Evolutionary conservation across 2,113 vertebrate species (phyloP).

Genomic region (Lophura nycthemera): DNA sequence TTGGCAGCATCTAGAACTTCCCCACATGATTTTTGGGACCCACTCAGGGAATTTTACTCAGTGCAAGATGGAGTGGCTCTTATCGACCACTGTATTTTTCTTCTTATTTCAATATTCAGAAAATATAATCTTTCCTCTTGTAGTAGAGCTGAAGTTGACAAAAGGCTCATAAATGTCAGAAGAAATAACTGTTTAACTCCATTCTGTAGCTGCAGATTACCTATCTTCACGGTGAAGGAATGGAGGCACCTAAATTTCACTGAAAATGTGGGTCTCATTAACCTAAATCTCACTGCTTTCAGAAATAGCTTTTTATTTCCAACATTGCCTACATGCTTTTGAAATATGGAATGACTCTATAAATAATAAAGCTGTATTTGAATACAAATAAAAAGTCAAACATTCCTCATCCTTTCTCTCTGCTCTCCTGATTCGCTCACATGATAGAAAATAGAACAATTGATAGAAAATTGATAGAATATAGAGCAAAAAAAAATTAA

Average conservation of each 20-base stretch:
- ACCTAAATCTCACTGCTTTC: not conserved
- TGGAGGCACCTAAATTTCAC: not conserved
- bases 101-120: slow-evolving; percentile 1
- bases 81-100: not conserved
- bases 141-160: not conserved
- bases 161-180: not conserved
- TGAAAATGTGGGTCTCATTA: not conserved
- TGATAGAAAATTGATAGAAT: not conserved
- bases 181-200: not conserved
- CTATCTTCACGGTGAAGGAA: not conserved
- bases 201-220: not conserved
- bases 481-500: not conserved
- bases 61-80: not conserved
- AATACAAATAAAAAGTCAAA: slow-evolving; percentile 40
- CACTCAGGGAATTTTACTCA: not conserved
- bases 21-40: not conserved
- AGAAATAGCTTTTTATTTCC: not conserved
- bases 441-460: not conserved
- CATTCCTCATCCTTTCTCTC: not conserved
- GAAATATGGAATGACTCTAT: not conserved
- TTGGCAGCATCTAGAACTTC: not conserved
- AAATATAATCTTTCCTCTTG: not conserved
- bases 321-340: not conserved
- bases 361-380: slow-evolving; percentile 44
- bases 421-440: not conserved